These are phyloP conservation scores for Palythoa caribaeorum DNA, from an alignment of 92 coral and sea anemone species.

Conservation along the genomic window DNA sequence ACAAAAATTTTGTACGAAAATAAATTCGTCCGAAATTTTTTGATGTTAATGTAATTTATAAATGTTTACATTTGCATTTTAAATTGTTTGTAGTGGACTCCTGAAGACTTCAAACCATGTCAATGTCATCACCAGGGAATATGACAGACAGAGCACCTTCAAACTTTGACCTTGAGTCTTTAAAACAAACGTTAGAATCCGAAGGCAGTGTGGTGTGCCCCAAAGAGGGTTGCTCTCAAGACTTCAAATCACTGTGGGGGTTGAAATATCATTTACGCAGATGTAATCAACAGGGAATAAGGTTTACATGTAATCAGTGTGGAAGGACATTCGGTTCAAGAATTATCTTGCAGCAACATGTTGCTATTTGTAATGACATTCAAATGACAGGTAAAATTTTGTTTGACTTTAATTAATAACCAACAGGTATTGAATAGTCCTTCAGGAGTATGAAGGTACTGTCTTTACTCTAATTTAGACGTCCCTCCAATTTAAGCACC, in stretches of 20 bases:
- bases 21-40: too few species aligned
- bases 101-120: neutral
- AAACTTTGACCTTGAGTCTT: conserved; percentile 54
- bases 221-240: conserved; percentile 58
- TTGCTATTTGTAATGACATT: neutral
- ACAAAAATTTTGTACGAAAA: too few species aligned
- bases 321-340: conserved; percentile 58
- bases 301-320: conserved; percentile 78
- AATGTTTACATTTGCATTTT: neutral
- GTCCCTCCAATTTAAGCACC: too few species aligned
- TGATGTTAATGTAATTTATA: too few species aligned
- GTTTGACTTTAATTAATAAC: too few species aligned
- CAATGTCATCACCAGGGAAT: conserved; percentile 22
- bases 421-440: too few species aligned
- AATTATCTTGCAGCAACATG: conserved; percentile 64
- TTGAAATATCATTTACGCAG: conserved; percentile 76
- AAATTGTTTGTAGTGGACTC: neutral
- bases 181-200: conserved; percentile 61
- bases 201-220: conserved; percentile 75
- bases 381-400: neutral
- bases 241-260: conserved; percentile 87
- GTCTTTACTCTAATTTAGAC: too few species aligned
- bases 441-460: too few species aligned
- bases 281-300: conserved; percentile 51
- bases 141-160: neutral